phyloP scores from a whole-genome alignment of 2,797 vertebrate genomes.

The Thaleichthys pacificus region DNA sequence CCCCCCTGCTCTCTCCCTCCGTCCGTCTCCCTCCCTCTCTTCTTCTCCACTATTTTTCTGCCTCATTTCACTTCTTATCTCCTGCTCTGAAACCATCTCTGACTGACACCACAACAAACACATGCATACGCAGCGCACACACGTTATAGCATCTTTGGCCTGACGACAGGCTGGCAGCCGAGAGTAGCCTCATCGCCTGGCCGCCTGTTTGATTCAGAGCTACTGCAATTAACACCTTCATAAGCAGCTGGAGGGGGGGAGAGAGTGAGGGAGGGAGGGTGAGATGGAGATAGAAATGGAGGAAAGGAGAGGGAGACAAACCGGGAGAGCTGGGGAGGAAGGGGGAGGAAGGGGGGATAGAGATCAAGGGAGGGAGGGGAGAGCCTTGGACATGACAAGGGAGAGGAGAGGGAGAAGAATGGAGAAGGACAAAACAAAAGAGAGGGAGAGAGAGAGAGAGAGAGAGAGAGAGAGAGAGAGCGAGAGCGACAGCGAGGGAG shows the following conservation, averaged over 20 bases:
- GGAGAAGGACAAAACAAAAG: background rate
- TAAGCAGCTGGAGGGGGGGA: background rate
- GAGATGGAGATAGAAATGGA: background rate
- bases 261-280: background rate
- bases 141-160: background rate
- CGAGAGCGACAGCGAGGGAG: background rate
- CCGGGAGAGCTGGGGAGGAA: background rate
- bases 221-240: background rate
- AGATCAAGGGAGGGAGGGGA: background rate
- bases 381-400: background rate
- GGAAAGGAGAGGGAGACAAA: background rate
- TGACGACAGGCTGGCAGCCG: background rate
- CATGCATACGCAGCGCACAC: too few species aligned
- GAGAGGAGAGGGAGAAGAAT: background rate
- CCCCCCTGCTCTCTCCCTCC: background rate
- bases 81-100: background rate
- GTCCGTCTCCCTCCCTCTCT: background rate
- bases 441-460: background rate
- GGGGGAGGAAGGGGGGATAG: background rate
- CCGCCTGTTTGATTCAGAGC: background rate
- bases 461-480: background rate
- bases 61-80: background rate
- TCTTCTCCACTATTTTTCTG: background rate
- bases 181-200: background rate
- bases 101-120: too few species aligned